phyloP scores from a whole-genome alignment of 2,888 invertebrate species.

The Amblyjoppa fuscipennis region DNA sequence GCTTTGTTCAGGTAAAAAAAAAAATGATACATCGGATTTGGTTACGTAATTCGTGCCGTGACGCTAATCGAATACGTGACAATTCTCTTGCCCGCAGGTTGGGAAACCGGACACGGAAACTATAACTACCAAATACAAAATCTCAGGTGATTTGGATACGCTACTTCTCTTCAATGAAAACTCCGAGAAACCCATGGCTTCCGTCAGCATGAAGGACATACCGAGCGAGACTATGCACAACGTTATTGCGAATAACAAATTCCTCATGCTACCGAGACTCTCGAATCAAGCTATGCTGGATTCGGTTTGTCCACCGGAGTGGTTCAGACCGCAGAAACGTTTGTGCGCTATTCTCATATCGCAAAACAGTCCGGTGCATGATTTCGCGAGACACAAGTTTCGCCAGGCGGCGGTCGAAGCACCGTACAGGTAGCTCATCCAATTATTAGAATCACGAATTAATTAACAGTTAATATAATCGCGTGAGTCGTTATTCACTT shows the following conservation, averaged over 20 bases:
- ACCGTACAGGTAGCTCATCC: slow-evolving; percentile 86
- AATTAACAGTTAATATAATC: neutral
- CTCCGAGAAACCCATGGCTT: slow-evolving; percentile 92
- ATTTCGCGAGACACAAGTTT: slow-evolving; percentile 89
- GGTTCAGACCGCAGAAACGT: slow-evolving; percentile 91
- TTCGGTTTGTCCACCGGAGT: slow-evolving; percentile 95
- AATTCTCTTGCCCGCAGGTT: slow-evolving; percentile 86
- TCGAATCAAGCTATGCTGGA: slow-evolving; percentile 96
- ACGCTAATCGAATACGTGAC: neutral
- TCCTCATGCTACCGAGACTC: slow-evolving; percentile 94
- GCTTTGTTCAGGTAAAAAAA: slow-evolving; percentile 87
- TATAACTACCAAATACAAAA: slow-evolving; percentile 90
- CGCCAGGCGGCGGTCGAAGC: slow-evolving; percentile 90
- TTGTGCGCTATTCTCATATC: slow-evolving; percentile 94
- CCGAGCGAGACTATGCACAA: slow-evolving; percentile 95
- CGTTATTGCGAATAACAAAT: slow-evolving; percentile 95
- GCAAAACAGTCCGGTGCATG: slow-evolving; percentile 88
- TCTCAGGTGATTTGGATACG: slow-evolving; percentile 91
- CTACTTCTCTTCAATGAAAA: slow-evolving; percentile 97
- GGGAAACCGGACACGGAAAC: slow-evolving; percentile 88
- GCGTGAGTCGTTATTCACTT: neutral
- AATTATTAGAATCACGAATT: neutral
- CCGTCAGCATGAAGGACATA: slow-evolving; percentile 95
- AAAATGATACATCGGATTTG: neutral
- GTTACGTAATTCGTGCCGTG: neutral